Percentiles rank a stretch among this genome's conserved stretches.
phyloP scores from a whole-genome alignment of 2,113 vertebrate species.

The Ictalurus furcatus region DNA sequence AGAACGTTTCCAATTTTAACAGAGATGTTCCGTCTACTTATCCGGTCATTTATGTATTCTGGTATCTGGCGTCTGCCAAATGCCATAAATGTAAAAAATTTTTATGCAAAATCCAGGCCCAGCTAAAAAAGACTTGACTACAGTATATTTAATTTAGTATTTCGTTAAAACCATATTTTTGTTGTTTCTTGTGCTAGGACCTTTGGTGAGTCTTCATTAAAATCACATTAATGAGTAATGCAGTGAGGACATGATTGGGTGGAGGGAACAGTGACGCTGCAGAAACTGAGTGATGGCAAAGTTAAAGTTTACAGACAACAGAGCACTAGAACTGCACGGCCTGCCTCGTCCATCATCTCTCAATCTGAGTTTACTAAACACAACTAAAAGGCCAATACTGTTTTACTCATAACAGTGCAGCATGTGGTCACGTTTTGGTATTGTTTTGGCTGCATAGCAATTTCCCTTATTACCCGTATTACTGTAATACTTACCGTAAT shows the following conservation, averaged over 20 bases:
- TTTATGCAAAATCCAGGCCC: too few species aligned
- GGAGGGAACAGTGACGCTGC: neutral
- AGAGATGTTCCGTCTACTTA: too few species aligned
- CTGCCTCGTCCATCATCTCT: conserved; percentile 59
- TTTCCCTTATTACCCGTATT: conserved; percentile 40
- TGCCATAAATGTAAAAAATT: too few species aligned
- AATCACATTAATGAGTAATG: neutral
- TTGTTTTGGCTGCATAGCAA: conserved; percentile 60
- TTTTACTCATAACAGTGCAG: conserved; percentile 73
- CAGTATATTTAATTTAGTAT: neutral
- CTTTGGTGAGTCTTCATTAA: neutral
- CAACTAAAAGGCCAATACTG: conserved; percentile 68
- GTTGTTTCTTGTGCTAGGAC: neutral
- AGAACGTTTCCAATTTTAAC: too few species aligned
- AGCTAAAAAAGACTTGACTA: neutral
- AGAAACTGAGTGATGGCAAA: conserved; percentile 19
- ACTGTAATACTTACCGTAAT: too few species aligned
- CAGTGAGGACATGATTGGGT: neutral
- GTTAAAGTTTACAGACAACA: conserved; percentile 73
- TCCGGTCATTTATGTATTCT: too few species aligned
- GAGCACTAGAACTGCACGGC: conserved; percentile 52
- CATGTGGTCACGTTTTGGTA: conserved; percentile 63
- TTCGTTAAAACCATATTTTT: neutral
- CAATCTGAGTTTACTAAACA: conserved; percentile 76
- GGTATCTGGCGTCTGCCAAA: too few species aligned